Base-by-base conservation (phyloP, 1,140 invertebrate species). In the Drosophila mayri region DNA sequence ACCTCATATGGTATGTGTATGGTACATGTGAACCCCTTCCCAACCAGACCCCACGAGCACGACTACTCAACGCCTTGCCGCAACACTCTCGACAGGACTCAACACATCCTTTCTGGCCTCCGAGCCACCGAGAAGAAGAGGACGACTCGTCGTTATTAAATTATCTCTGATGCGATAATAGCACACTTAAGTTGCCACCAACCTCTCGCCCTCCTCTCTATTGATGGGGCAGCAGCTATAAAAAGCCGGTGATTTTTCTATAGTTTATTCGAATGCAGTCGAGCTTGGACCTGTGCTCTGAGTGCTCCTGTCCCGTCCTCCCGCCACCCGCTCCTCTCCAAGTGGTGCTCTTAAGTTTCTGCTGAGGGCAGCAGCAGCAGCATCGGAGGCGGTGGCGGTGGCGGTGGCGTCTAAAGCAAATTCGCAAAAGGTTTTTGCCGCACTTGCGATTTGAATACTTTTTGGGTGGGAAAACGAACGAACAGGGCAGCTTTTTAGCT, bases 161-260 rank as follows among this genome's bases (percentile, higher is more conserved):
- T 87, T 87, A 87, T 87, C 84, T 87, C 84, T 88, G 84, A 88
- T 87, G 84, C 84, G 84, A 87, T 87, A 87, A 87, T 87, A 88
- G 82, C 80, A 77, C 84, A 87, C 84, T 87, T 87, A 87, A 74
- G 84, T 66, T 57, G 57, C 65, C 84, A 68, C 44, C 64, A 28
- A 22, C 60, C 18, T 14, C n/a, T 22, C 35, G 18, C 4, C 32
- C 10, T 30, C 37, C 28, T 41, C 16, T 41, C 46, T 65, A 55
- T 76, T 75, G 49, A 52, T 66, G 61, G 55, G 61, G 55, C 28
- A 50, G 25, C 50, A 41, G 76, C 84, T 87, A 87, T 84, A 88
- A 87, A 87, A 87, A 87, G 84, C 84, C 76, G 84, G 80, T 80
- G 84, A 87, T 84, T 84, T 83, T 87, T 87, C 84, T 87, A 87